These are phyloP conservation scores for Microplitis demolitor DNA, from an alignment of 1,140 invertebrate genomes.

Conservation along the genomic window DNA sequence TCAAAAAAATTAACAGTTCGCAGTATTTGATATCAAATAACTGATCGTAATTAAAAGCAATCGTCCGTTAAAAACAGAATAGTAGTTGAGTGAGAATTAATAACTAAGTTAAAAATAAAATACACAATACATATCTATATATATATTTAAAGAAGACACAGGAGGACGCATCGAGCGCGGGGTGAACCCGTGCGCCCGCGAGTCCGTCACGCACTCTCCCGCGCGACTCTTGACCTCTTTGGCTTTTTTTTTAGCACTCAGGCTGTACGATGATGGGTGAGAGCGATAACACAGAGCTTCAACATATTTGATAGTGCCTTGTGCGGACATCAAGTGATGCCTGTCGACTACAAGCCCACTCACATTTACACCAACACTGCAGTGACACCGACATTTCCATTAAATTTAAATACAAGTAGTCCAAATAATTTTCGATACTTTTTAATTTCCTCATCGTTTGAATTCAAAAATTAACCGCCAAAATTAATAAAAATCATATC, in stretches of 20 bases:
- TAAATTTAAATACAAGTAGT: neutral
- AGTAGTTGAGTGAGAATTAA: too few species aligned
- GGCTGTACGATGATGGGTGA: neutral
- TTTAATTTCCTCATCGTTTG: neutral
- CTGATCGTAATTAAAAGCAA: too few species aligned
- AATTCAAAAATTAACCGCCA: too few species aligned
- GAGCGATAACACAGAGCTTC: constrained; percentile 3
- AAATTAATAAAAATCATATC: too few species aligned
- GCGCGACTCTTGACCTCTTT: constrained; percentile 21
- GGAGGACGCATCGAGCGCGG: constrained; percentile 18
- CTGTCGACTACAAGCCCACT: neutral
- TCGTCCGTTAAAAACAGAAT: too few species aligned
- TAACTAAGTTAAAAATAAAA: too few species aligned
- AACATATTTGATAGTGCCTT: constrained; percentile 13
- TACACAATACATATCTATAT: neutral
- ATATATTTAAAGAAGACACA: neutral
- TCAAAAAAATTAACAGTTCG: too few species aligned
- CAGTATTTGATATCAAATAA: too few species aligned
- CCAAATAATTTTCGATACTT: constrained; percentile 8
- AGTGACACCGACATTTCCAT: constrained; percentile 21
- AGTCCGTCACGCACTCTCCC: constrained; percentile 16
- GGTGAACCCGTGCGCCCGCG: constrained; percentile 18
- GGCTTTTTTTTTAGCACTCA: constrained; percentile 1
- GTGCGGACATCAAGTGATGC: neutral
- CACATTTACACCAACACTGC: neutral